Evolutionary conservation across 2,113 vertebrate species (phyloP), one percentile per base, ranked within the genome.

Genomic region (Oncorhynchus tshawytscha): DNA sequence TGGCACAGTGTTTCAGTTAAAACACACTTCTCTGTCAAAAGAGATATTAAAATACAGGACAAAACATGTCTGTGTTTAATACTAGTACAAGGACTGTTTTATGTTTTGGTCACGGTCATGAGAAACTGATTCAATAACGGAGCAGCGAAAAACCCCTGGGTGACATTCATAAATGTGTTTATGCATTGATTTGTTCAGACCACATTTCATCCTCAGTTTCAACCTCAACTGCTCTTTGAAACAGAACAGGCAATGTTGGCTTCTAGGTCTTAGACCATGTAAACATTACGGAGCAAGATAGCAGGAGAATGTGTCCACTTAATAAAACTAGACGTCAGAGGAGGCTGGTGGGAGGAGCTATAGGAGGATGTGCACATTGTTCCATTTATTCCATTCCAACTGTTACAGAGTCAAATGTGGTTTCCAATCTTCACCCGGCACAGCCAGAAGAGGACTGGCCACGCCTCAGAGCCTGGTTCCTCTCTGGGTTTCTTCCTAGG

Each of bases 181-280:
- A 15, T 66, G 11, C n/a, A 22, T 29, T 25, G 64, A 27, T 27
- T 27, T 66, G n/a, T 15, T 15, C 4, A 66, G 64, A 27, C 20
- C 18, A 60, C 27, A 70, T 73, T 70, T 75, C 83, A 25, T 25
- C n/a, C 67, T 59, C 34, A 39, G 20, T 54, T 73, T 57, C 31
- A 34, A 34, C 4, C 29, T 64, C 8, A 7, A 71, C 5, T 3
- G 48, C 31, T 67, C 13, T 49, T 62, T 22, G 15, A 60, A 74
- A 45, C 39, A 62, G 2, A 64, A 59, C 69, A 31, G 54, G 29
- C 25, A 27, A 25, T 31, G 39, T 8, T 6, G 24, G 57, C 31
- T 27, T 5, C 8, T 13, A 1, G 8, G 48, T 68, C 24, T 29
- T 8, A 34, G 65, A 25, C 49, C 24, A 34, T 8, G 57, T 11